Evolutionary conservation across 2,888 invertebrate genomes (phyloP).

Genomic region (Cheilosia grossa): DNA sequence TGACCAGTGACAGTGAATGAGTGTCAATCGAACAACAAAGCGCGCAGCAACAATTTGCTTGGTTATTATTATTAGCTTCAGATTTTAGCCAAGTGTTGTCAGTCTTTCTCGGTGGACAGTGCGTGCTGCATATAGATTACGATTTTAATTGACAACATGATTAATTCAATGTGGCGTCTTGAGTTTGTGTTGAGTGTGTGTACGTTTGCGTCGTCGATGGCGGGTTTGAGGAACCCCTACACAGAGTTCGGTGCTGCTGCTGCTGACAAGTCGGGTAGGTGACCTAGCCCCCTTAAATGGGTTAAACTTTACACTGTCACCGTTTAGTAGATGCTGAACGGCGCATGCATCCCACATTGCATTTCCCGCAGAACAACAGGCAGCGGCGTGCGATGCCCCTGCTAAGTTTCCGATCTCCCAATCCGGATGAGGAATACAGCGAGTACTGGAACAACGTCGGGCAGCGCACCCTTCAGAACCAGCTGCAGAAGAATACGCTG

Average conservation of each 20-base stretch:
- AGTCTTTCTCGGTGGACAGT: conserved; percentile 14
- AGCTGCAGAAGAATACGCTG: conserved; percentile 79
- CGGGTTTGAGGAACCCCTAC: conserved; percentile 43
- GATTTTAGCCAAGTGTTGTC: conserved; percentile 17
- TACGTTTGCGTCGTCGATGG: conserved; percentile 27
- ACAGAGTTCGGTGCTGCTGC: conserved; percentile 5
- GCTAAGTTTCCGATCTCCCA: conserved; percentile 78
- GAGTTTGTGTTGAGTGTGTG: conserved; percentile 49
- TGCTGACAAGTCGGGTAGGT: conserved; percentile 53
- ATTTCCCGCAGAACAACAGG: conserved; percentile 55
- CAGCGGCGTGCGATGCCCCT: conserved; percentile 80
- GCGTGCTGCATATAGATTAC: neutral
- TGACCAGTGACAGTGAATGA: conserved; percentile 34
- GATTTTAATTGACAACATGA: conserved; percentile 51
- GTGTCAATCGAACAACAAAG: conserved; percentile 38
- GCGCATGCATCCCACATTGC: conserved; percentile 80
- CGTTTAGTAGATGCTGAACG: conserved; percentile 75
- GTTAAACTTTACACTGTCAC: conserved; percentile 18
- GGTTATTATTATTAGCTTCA: conserved; percentile 27
- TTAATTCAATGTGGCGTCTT: conserved; percentile 43
- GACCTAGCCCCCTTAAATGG: conserved; percentile 5
- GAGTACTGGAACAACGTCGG: conserved; percentile 84
- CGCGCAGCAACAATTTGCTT: conserved; percentile 13
- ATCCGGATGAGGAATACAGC: conserved; percentile 78
- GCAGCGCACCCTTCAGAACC: conserved; percentile 81